phyloP scores from a whole-genome alignment of 2,888 invertebrate species.

The Rhingia rostrata region DNA sequence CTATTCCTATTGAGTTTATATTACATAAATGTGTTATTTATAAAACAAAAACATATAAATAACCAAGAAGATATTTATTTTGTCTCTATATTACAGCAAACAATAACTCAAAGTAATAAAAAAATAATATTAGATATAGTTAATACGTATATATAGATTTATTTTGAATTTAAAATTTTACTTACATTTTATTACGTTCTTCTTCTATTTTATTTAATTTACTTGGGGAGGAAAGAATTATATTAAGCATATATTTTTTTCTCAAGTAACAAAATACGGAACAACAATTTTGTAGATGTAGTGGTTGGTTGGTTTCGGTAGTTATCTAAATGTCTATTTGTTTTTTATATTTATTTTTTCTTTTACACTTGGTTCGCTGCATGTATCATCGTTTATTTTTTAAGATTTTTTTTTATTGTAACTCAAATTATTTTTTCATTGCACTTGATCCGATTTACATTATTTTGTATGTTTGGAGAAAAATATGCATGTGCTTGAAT shows the following conservation, averaged over 20 bases:
- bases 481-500: slow-evolving; percentile 46
- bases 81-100: slow-evolving; percentile 28
- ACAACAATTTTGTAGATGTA: slow-evolving; percentile 63
- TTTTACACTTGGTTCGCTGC: slow-evolving; percentile 57
- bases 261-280: slow-evolving; percentile 65
- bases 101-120: slow-evolving; percentile 5
- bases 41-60: slow-evolving; percentile 7
- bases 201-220: slow-evolving; percentile 77
- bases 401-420: slow-evolving; percentile 4
- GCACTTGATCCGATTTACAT: slow-evolving; percentile 24
- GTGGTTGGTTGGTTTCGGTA: slow-evolving; percentile 47
- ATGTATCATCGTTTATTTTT: slow-evolving; percentile 47
- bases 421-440: slow-evolving; percentile 4
- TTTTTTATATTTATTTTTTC: slow-evolving; percentile 18
- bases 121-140: slow-evolving; percentile 74
- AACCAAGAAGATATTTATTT: not conserved
- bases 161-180: slow-evolving; percentile 78
- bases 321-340: slow-evolving; percentile 60
- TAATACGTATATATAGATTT: slow-evolving; percentile 67
- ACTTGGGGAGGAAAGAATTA: slow-evolving; percentile 69
- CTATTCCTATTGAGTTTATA: slow-evolving; percentile 19
- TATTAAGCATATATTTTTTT: slow-evolving; percentile 57
- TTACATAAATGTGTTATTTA: slow-evolving; percentile 12
- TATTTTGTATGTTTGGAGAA: slow-evolving; percentile 10
- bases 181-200: slow-evolving; percentile 82